Conservation (phyloP, 2,113 vertebrate genomes). For the Acanthochromis polyacanthus region DNA sequence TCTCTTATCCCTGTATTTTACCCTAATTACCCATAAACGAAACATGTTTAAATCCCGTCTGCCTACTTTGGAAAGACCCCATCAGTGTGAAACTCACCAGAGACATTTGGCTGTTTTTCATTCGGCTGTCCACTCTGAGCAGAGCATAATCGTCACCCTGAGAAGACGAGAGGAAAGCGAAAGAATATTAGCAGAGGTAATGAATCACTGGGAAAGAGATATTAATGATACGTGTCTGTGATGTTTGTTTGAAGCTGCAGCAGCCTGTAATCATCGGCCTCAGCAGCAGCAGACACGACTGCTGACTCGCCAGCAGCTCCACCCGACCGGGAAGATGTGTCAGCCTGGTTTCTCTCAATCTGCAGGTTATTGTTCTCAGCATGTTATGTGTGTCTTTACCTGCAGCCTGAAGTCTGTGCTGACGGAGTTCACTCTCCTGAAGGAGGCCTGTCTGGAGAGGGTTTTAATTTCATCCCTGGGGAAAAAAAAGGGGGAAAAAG, state of each 20-base stretch:
- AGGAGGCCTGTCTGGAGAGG: conserved; percentile 89
- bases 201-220: background rate
- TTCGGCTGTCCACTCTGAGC: conserved; percentile 82
- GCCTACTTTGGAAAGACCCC: no score
- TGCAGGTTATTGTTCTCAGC: conserved; percentile 31
- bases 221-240: background rate
- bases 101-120: conserved; percentile 89
- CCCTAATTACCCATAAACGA: no score
- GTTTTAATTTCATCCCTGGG: conserved; percentile 89
- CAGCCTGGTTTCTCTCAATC: conserved; percentile 12
- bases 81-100: conserved; percentile 84
- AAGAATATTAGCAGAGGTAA: background rate
- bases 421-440: conserved; percentile 90
- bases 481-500: conserved; percentile 6
- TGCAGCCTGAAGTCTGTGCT: conserved; percentile 85
- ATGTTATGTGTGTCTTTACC: conserved; percentile 69
- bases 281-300: conserved; percentile 4
- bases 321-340: conserved; percentile 16
- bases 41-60: no score
- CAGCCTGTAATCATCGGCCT: conserved; percentile 55
- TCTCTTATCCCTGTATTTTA: no score
- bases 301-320: conserved; percentile 34
- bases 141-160: conserved; percentile 85
- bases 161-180: conserved; percentile 10
- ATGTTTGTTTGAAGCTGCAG: conserved; percentile 41